These are phyloP conservation scores for Aphidius ervi DNA, from an alignment of 1,140 invertebrate species.

Conservation along the genomic window DNA sequence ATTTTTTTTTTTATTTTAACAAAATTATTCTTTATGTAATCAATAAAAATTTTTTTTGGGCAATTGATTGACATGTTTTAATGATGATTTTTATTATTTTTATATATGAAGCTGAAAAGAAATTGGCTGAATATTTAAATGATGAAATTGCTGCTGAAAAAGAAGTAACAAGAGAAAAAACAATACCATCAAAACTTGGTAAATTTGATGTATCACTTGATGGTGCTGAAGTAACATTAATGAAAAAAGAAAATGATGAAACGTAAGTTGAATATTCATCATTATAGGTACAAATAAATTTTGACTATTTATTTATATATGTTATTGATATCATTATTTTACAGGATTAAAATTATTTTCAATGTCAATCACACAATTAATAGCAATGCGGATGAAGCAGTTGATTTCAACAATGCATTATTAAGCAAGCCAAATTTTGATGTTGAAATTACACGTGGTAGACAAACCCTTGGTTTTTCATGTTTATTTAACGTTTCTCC, in stretches of 20 bases:
- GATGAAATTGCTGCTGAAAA: slow-evolving; percentile 87
- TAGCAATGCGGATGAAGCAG: slow-evolving; percentile 61
- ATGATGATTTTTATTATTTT: slow-evolving; percentile 2
- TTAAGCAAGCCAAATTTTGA: slow-evolving; percentile 83
- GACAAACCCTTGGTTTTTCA: slow-evolving; percentile 72
- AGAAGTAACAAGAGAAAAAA: slow-evolving; percentile 71
- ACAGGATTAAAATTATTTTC: slow-evolving; percentile 70
- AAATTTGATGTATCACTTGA: slow-evolving; percentile 73
- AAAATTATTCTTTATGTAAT: too few species aligned
- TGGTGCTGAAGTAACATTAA: slow-evolving; percentile 74
- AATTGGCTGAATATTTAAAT: slow-evolving; percentile 79
- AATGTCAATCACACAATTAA: slow-evolving; percentile 91
- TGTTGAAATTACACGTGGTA: slow-evolving; percentile 72
- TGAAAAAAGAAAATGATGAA: slow-evolving; percentile 65
- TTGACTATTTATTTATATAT: too few species aligned
- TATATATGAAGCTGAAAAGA: slow-evolving; percentile 66
- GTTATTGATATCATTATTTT: slow-evolving; percentile 23
- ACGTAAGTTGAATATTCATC: slow-evolving; percentile 55
- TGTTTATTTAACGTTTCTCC: slow-evolving; percentile 71
- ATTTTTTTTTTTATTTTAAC: too few species aligned
- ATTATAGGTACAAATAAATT: too few species aligned
- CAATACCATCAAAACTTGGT: slow-evolving; percentile 70
- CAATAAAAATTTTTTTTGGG: background rate
- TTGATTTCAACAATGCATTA: slow-evolving; percentile 57
- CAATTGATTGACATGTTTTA: background rate